Base-by-base conservation (phyloP, 2,888 invertebrate genomes). In the Synergus laeviventris region DNA sequence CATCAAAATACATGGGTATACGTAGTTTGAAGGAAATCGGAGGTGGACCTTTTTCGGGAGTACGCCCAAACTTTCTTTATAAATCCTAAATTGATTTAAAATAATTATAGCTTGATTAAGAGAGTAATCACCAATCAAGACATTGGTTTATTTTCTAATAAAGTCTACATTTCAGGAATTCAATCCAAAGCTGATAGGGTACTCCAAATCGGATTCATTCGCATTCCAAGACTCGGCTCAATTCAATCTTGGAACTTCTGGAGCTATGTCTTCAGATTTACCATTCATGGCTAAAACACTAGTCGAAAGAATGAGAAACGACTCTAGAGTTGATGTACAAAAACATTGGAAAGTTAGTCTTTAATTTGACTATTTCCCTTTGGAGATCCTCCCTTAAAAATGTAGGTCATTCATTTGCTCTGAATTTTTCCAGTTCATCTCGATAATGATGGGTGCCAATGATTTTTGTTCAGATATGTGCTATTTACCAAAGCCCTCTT, bases 151-250 rank as follows among this genome's bases (percentile, higher is more conserved):
- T 24, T 14, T 59, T 12, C 4, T 14, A 24, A 38, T 59, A 31
- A 24, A 0, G n/a, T 18, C 18, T 12, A 24, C n/a, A 49, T 81
- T 76, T 36, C 74, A 90, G 89, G 93, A 92, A 86, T 95, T 93
- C 87, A 95, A 95, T 89, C 93, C 94, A 0, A 92, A 93, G 61
- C 86, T 95, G 21, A 90, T 94, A 74, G 95, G 95, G 0, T 94
- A 93, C 82, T 92, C 94, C 0, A 77, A 91, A 0, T 89, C 90
- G n/a, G 92, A 93, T 85, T 92, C 93, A 0, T 86, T 92, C 7
- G 90, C 92, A 0, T 89, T 89, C 42, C 91, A 93, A 42, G 84
- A 90, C 75, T 89, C 84, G 4, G 91, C 93, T 0, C 91, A 92
- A 83, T 93, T 94, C 77, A 94, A 94, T 85, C 92, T 94, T 0